Conservation (phyloP, 2,888 invertebrate species). For the Chymomyza fuscimana region DNA sequence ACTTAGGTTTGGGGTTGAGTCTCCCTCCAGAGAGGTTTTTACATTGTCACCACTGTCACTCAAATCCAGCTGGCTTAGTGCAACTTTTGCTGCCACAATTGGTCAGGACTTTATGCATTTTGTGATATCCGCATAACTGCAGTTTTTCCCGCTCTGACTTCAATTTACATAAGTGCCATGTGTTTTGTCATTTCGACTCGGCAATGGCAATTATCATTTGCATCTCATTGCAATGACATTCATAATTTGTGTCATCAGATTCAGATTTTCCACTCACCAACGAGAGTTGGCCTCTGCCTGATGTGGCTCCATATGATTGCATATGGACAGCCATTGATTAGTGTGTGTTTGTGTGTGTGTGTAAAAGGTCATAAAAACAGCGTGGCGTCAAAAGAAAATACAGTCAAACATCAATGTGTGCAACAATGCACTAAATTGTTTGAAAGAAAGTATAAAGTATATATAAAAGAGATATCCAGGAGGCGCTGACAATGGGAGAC, state of each 20-base stretch:
- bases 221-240: conserved; percentile 14
- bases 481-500: too few species aligned
- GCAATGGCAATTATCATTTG: conserved; percentile 5
- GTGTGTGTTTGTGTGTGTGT: neutral
- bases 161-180: conserved; percentile 46
- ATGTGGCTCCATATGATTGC: neutral
- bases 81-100: conserved; percentile 2
- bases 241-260: conserved; percentile 20
- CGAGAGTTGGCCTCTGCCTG: neutral
- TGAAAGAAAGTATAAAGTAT: too few species aligned
- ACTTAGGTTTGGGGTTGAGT: neutral
- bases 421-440: too few species aligned
- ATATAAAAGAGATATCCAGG: too few species aligned
- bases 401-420: neutral
- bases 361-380: too few species aligned
- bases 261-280: neutral
- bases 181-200: neutral
- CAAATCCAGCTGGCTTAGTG: conserved; percentile 7
- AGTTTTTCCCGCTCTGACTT: conserved; percentile 23
- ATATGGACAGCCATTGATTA: neutral
- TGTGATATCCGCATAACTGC: neutral
- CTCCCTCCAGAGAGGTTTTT: neutral
- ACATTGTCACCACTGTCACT: conserved; percentile 13
- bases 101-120: neutral
- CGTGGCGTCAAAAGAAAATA: neutral